Evolutionary conservation across 2,113 vertebrate genomes (phyloP), one percentile per base, ranked within the genome.

Genomic region (Toxotes jaculatrix): DNA sequence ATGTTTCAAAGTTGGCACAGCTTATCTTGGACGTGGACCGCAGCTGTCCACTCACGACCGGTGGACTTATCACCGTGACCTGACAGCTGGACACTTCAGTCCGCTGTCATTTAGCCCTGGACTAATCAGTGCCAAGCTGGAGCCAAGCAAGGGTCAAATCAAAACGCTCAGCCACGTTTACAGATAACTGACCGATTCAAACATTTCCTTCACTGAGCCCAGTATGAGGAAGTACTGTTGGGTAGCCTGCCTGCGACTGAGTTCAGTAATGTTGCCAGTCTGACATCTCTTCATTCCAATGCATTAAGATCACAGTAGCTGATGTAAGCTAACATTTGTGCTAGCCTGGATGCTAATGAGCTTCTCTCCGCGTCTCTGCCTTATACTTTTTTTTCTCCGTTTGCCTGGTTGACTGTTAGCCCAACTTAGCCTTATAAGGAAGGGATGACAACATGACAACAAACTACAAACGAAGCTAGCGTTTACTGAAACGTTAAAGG

Each of bases 91-190:
- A 74, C 76, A 36, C 57, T 51, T 16, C 27, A 21, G n/a, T 47
- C 63, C 6, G 17, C 43, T 77, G 74, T 81, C 70, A 78, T 59
- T 60, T 60, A 38, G 38, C n/a, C 57, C 14, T 55, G 60, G 51
- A 47, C 49, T 8, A 21, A 63, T 21, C 74, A 17, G 7, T 43
- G 40, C 61, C 40, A 14, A 51, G 56, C 67, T 65, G 63, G 65
- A 75, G 36, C 11, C 45, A 40, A 72, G 5, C 14, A 27, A 31
- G 84, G 78, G 38, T 87, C 83, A 77, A 72, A 80, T 38, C 59
- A 73, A 49, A 73, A 71, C 36, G 11, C 43, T 36, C 1, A 75
- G 85, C 88, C 89, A 88, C 88, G 87, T 90, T 91, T 71, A 75
- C 89, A 80, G 34, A 65, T 36, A 36, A 32, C 57, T 69, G 57